Conservation (phyloP, 2,113 vertebrate genomes). For the Aspidoscelis tigris region DNA sequence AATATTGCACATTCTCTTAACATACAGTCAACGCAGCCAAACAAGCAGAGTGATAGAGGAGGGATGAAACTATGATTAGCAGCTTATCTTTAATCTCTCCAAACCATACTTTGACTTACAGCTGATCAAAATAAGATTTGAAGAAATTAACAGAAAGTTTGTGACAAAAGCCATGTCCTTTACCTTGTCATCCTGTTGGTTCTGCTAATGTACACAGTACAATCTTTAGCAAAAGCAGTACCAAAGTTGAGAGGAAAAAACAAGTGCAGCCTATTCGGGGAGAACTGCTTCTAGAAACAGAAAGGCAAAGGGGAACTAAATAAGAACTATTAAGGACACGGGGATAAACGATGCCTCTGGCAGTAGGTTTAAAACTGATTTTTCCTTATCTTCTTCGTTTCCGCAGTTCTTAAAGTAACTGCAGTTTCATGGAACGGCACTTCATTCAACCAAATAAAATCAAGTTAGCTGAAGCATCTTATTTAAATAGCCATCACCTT, state of each 20-base stretch:
- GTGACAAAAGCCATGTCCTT: too few species aligned
- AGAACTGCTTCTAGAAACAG: constrained; percentile 1
- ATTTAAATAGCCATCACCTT: not conserved
- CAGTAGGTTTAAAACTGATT: not conserved
- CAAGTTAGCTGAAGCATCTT: constrained; percentile 10
- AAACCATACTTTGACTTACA: too few species aligned
- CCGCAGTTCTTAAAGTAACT: not conserved
- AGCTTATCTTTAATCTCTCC: too few species aligned
- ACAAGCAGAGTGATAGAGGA: too few species aligned
- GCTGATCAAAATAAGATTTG: too few species aligned
- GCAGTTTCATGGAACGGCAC: not conserved
- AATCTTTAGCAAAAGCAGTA: rapidly evolving
- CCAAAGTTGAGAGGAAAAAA: not conserved
- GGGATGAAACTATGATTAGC: too few species aligned
- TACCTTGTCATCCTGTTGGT: too few species aligned
- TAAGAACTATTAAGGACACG: not conserved
- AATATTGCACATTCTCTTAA: not conserved
- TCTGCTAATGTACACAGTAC: not conserved
- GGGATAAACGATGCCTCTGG: not conserved
- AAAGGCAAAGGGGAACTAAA: not conserved
- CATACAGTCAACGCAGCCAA: too few species aligned
- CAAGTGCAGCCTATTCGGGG: not conserved
- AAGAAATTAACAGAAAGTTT: too few species aligned
- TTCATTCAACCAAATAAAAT: constrained; percentile 8
- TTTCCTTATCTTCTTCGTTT: not conserved